phyloP scores from a whole-genome alignment of 2,888 invertebrate species.

The Amphimallon solstitiale region DNA sequence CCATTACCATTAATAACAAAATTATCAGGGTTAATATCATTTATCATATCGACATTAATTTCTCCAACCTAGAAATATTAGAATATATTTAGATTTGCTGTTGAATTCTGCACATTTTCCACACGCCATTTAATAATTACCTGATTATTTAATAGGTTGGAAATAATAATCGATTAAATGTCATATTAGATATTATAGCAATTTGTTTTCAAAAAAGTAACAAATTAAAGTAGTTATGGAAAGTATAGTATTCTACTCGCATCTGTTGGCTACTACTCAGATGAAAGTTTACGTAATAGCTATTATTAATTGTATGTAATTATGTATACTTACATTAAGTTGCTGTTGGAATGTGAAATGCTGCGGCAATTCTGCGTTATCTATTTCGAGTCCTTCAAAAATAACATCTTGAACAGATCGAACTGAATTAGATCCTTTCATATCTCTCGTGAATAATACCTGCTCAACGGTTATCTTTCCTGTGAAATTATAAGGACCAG shows the following conservation, averaged over 20 bases:
- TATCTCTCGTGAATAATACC: conserved; percentile 57
- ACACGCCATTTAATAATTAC: too few species aligned
- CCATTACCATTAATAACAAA: conserved; percentile 61
- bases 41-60: conserved; percentile 62
- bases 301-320: too few species aligned
- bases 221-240: too few species aligned
- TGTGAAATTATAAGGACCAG: conserved; percentile 61
- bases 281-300: too few species aligned
- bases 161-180: too few species aligned
- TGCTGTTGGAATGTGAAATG: conserved; percentile 58
- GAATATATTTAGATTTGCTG: too few species aligned
- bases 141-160: too few species aligned
- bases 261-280: too few species aligned
- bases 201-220: too few species aligned
- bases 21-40: conserved; percentile 60
- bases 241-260: too few species aligned
- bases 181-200: too few species aligned
- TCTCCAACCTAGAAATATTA: conserved; percentile 54
- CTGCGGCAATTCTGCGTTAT: conserved; percentile 55
- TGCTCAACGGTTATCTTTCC: conserved; percentile 64
- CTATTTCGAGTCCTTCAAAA: conserved; percentile 56
- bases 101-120: too few species aligned
- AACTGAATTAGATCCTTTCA: conserved; percentile 49
- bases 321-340: conserved; percentile 56
- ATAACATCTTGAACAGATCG: conserved; percentile 57